These are phyloP conservation scores for Vireo griseus DNA, from an alignment of 2,797 vertebrate species.

Conservation along the genomic window DNA sequence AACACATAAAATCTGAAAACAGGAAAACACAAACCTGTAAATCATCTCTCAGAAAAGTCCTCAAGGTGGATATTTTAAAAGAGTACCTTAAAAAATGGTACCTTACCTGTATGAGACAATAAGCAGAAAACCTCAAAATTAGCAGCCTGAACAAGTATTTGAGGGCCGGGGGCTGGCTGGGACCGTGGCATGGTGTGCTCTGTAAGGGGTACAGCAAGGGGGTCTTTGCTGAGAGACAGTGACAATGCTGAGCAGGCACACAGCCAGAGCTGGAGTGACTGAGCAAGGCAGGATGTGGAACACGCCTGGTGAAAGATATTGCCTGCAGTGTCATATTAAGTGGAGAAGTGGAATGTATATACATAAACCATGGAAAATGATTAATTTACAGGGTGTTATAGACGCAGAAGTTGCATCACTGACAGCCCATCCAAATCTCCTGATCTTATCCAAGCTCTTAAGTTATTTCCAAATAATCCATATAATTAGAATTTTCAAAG, in stretches of 20 bases:
- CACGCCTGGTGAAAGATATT: neutral
- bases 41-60: neutral
- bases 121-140: neutral
- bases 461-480: constrained; percentile 37
- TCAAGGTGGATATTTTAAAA: neutral
- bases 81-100: neutral
- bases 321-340: neutral
- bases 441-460: constrained; percentile 14
- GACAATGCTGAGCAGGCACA: neutral
- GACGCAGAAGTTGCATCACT: neutral
- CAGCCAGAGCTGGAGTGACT: neutral
- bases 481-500: constrained; percentile 40
- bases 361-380: neutral
- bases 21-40: neutral
- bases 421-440: constrained; percentile 6
- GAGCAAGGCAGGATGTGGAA: neutral
- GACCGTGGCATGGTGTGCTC: neutral
- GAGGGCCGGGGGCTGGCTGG: neutral
- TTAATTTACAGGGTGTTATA: neutral
- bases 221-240: neutral
- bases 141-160: neutral
- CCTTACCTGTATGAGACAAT: neutral
- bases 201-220: rapidly evolving
- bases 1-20: neutral
- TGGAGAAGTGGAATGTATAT: neutral